A percentile compares a stretch with the other conserved stretches of the same genome.
Conservation (phyloP, 2,113 vertebrate genomes). For the Aspiorhynchus laticeps region DNA sequence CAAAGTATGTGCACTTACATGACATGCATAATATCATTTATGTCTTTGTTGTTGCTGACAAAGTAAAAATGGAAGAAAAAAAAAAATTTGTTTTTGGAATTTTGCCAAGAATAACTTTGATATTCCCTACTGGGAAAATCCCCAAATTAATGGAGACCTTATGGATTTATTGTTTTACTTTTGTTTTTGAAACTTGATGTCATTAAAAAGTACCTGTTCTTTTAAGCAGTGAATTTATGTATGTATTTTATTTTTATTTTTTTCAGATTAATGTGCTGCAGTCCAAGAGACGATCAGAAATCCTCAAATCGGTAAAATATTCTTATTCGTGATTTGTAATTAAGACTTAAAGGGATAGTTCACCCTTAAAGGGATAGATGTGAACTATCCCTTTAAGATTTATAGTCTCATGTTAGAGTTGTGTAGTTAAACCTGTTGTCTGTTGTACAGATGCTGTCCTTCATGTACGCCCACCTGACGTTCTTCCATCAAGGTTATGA, state of each 20-base stretch:
- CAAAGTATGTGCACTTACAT: neutral
- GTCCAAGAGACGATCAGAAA: constrained; percentile 96
- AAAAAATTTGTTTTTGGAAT: too few species aligned
- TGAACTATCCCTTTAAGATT: neutral
- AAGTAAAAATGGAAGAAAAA: too few species aligned
- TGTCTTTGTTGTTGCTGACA: too few species aligned
- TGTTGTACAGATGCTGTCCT: constrained; percentile 88
- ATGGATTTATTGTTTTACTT: neutral
- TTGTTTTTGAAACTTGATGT: too few species aligned
- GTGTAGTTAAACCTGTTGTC: neutral
- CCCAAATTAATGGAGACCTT: neutral
- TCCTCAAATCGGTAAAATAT: constrained; percentile 91
- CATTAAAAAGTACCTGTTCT: neutral
- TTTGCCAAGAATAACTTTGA: too few species aligned
- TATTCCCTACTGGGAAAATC: neutral
- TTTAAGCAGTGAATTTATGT: too few species aligned
- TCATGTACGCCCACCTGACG: constrained; percentile 97
- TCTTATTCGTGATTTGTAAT: neutral
- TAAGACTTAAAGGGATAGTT: neutral
- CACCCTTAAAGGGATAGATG: too few species aligned
- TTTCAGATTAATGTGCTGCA: constrained; percentile 95
- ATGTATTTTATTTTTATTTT: neutral
- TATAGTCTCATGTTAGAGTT: neutral
- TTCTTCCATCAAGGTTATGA: constrained; percentile 99
- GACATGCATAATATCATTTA: too few species aligned